Percentiles rank a stretch among this genome's conserved stretches.
phyloP scores from a whole-genome alignment of 2,113 vertebrate genomes.

The Nyctereutes procyonoides region DNA sequence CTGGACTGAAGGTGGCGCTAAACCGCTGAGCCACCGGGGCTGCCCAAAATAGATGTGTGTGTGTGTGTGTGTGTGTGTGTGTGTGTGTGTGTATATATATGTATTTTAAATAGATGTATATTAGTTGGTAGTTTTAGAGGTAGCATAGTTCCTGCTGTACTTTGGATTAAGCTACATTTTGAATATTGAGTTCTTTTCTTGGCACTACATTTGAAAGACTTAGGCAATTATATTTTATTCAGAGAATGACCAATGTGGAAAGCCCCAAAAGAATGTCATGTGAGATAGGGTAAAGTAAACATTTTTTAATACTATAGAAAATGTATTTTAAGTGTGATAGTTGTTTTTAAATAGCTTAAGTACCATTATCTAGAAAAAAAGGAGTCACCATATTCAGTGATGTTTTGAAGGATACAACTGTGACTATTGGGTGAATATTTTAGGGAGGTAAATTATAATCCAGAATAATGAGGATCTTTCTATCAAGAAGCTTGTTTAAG shows the following conservation, averaged over 20 bases:
- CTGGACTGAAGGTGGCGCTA: too few species aligned
- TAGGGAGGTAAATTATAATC: background rate
- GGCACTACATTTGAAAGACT: background rate
- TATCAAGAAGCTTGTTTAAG: background rate
- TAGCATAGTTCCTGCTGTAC: background rate
- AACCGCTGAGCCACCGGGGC: too few species aligned
- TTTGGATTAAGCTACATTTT: conserved; percentile 14
- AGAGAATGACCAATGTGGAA: background rate
- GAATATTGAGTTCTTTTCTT: background rate
- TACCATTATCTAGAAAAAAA: background rate
- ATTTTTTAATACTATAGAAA: background rate
- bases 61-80: too few species aligned
- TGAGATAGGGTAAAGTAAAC: background rate
- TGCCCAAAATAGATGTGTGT: too few species aligned
- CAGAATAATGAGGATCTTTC: background rate
- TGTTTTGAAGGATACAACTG: background rate
- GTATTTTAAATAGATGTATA: background rate
- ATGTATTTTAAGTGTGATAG: background rate
- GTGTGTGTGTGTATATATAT: too few species aligned
- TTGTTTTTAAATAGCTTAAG: background rate
- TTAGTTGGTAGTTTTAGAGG: background rate
- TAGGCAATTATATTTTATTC: conserved; percentile 25
- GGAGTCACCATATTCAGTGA: background rate
- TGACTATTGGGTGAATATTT: background rate
- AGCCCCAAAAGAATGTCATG: background rate